Percentiles rank a stretch among this genome's conserved stretches.
phyloP scores from a whole-genome alignment of 30 jellyfish, hydroid and myxozoan species.

The Morbakka virulenta region DNA sequence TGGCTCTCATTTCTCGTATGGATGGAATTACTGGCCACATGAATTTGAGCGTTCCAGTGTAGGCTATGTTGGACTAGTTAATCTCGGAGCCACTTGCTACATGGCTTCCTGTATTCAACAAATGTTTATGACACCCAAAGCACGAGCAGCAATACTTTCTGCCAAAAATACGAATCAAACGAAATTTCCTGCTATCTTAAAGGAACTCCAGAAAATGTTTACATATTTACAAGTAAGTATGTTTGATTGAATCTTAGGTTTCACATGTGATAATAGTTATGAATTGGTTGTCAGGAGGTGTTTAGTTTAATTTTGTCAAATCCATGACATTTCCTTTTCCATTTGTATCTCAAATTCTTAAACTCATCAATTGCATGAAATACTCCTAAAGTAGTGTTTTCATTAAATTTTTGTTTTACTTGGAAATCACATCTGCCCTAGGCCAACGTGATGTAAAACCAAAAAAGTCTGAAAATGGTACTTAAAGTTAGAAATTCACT shows the following conservation, averaged over 20 bases:
- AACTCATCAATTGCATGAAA: no score
- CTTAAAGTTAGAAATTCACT: no score
- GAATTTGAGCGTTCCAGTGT: conserved; percentile 95
- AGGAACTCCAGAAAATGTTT: conserved; percentile 94
- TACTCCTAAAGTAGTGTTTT: no score
- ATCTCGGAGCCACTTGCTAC: conserved; percentile 98
- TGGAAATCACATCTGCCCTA: no score
- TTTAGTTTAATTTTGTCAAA: neutral
- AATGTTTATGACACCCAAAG: conserved; percentile 93
- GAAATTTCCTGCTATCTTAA: conserved; percentile 65
- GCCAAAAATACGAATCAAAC: conserved; percentile 48
- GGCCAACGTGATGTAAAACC: no score
- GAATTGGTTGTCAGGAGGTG: neutral
- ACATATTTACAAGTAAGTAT: conserved; percentile 71
- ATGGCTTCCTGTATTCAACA: conserved; percentile 99
- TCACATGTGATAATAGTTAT: neutral
- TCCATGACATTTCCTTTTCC: no score
- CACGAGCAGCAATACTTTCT: conserved; percentile 69
- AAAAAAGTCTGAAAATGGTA: no score
- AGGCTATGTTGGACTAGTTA: conserved; percentile 95
- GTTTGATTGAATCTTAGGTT: neutral
- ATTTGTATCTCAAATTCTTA: no score
- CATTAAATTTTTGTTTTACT: no score
- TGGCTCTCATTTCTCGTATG: conserved; percentile 78
- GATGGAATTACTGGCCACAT: conserved; percentile 99